Conservation (phyloP, 2,797 vertebrate genomes). For the Malurus leucopterus region DNA sequence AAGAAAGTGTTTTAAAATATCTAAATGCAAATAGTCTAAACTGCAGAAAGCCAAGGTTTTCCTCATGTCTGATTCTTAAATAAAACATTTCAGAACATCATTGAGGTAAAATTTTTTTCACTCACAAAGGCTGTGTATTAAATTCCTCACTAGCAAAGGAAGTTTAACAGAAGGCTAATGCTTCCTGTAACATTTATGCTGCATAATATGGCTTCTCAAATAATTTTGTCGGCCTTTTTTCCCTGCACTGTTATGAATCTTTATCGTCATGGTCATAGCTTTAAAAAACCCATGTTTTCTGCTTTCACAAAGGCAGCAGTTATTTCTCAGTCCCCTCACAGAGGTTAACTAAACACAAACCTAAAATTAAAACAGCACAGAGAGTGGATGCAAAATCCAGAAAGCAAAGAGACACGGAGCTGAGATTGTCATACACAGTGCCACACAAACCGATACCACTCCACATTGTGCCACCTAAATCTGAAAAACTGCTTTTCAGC, state of each 20-base stretch:
- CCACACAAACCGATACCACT: neutral
- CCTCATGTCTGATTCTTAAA: constrained; percentile 51
- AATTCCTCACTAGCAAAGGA: constrained; percentile 67
- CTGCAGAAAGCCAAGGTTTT: neutral
- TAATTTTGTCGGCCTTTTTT: constrained; percentile 64
- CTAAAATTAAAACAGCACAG: neutral
- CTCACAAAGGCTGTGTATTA: constrained; percentile 56
- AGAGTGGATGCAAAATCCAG: neutral
- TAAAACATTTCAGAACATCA: constrained; percentile 45
- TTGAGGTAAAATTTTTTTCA: constrained; percentile 53
- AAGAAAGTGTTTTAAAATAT: neutral
- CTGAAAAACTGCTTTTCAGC: neutral
- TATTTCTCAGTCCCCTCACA: constrained; percentile 37
- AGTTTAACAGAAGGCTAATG: constrained; percentile 70
- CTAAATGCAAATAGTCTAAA: neutral
- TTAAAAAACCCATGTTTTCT: constrained; percentile 51
- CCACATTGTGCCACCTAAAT: neutral
- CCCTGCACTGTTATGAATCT: constrained; percentile 55
- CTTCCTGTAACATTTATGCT: constrained; percentile 69
- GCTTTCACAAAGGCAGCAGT: constrained; percentile 33
- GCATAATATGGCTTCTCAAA: constrained; percentile 59
- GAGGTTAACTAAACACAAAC: constrained; percentile 55
- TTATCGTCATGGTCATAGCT: constrained; percentile 49
- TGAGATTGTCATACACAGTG: neutral
- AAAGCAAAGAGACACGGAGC: neutral